Conservation (phyloP, 2,888 invertebrate genomes). For the Maniola hyperantus region DNA sequence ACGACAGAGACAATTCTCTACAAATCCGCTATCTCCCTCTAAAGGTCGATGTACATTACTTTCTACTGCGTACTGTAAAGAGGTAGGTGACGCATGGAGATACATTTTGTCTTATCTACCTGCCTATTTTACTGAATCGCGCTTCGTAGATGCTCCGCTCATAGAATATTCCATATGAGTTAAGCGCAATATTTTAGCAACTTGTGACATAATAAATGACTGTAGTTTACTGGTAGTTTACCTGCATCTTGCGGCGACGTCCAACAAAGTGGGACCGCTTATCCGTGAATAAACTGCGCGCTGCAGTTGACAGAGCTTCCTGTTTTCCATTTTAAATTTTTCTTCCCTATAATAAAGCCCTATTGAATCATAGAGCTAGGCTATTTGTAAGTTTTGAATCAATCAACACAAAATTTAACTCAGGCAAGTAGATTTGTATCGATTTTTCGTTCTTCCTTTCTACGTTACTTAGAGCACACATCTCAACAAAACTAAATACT, state of each 20-base stretch:
- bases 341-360: constrained; percentile 60
- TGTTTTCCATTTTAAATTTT: constrained; percentile 77
- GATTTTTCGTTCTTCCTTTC: no score
- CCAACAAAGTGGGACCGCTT: constrained; percentile 56
- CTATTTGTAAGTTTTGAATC: background rate
- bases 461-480: no score
- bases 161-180: constrained; percentile 21
- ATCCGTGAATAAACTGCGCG: constrained; percentile 61
- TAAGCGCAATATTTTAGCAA: constrained; percentile 41
- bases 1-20: no score
- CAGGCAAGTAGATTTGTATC: no score
- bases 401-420: background rate
- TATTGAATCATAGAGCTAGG: constrained; percentile 40
- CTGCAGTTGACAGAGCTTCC: constrained; percentile 56
- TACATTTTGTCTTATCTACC: background rate
- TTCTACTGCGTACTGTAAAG: no score
- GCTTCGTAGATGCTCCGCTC: background rate
- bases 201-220: constrained; percentile 56
- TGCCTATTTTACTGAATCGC: background rate
- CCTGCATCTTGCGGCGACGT: constrained; percentile 60
- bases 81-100: background rate
- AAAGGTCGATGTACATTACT: no score
- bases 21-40: no score
- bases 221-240: constrained; percentile 65
- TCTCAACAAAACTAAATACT: no score